Evolutionary conservation across 1,140 invertebrate genomes (phyloP).

Genomic region (Drosophila guanche): DNA sequence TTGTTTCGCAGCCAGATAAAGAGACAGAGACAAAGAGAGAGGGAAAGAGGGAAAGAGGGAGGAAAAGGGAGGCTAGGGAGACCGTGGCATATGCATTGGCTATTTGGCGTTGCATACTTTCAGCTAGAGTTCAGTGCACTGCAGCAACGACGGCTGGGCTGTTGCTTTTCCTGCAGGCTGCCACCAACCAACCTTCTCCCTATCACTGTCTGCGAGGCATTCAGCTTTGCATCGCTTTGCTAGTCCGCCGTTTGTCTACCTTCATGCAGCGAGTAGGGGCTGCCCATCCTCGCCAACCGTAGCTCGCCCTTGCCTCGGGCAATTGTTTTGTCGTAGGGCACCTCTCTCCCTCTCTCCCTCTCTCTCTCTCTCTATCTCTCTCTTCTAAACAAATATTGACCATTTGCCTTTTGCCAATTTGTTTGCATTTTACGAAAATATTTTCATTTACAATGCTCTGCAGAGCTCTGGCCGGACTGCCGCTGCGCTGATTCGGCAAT

Average conservation of each 20-base stretch:
- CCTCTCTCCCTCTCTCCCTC: constrained; percentile 33
- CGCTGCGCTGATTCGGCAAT: constrained; percentile 27
- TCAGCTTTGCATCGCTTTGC: constrained; percentile 63
- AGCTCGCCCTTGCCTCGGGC: background rate
- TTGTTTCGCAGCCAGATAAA: constrained; percentile 36
- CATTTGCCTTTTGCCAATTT: constrained; percentile 75
- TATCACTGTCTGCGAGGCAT: constrained; percentile 55
- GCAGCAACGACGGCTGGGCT: constrained; percentile 43
- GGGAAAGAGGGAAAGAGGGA: background rate
- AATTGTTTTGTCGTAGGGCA: constrained; percentile 58
- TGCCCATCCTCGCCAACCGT: too few species aligned
- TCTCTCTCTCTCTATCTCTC: constrained; percentile 18
- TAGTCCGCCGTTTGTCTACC: constrained; percentile 32
- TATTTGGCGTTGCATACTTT: constrained; percentile 47
- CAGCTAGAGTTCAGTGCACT: constrained; percentile 69
- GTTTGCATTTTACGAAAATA: constrained; percentile 74
- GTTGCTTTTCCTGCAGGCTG: constrained; percentile 52
- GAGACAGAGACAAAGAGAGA: constrained; percentile 9
- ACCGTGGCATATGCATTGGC: constrained; percentile 22
- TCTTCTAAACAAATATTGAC: constrained; percentile 71
- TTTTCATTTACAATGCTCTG: constrained; percentile 62
- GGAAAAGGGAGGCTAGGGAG: background rate
- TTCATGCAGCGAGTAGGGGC: background rate
- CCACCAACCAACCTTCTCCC: background rate
- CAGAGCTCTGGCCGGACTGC: background rate